Conservation (phyloP, 1,140 invertebrate genomes). For the Sitodiplosis mosellana region DNA sequence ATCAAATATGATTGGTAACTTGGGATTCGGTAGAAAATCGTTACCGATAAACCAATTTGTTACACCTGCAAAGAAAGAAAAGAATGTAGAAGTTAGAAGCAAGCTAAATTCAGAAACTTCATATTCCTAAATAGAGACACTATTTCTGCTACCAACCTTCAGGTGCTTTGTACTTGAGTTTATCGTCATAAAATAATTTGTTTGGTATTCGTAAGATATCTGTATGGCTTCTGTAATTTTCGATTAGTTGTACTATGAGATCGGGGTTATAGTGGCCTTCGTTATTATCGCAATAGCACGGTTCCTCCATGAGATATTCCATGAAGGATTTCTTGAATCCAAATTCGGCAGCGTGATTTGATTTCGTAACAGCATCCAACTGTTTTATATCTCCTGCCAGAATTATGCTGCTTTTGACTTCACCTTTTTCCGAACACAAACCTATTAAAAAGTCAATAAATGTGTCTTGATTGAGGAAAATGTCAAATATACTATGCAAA, state of each 20-base stretch:
- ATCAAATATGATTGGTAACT: constrained; percentile 45
- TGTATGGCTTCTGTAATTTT: constrained; percentile 44
- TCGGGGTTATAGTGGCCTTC: constrained; percentile 32
- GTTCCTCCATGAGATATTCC: constrained; percentile 33
- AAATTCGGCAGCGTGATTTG: constrained; percentile 26
- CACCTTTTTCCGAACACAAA: too few species aligned
- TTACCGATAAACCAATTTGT: constrained; percentile 6
- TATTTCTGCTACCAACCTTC: neutral
- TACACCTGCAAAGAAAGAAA: neutral
- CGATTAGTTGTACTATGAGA: constrained; percentile 41
- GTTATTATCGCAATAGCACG: constrained; percentile 27
- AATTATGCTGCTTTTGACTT: constrained; percentile 40
- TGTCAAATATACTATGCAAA: too few species aligned
- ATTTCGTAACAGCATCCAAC: constrained; percentile 54
- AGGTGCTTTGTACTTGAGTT: constrained; percentile 25
- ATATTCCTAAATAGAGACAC: too few species aligned
- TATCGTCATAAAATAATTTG: constrained; percentile 40
- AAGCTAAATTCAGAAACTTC: too few species aligned
- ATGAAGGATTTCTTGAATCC: constrained; percentile 35
- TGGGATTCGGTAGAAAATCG: constrained; percentile 24
- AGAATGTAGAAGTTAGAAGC: neutral
- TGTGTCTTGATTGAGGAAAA: too few species aligned
- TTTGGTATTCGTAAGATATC: constrained; percentile 41
- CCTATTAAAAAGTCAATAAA: too few species aligned
- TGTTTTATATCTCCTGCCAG: constrained; percentile 72